A percentile compares a stretch with the other conserved stretches of the same genome.
phyloP scores from a whole-genome alignment of 2,888 invertebrate species.

The Phyto melanocephala region DNA sequence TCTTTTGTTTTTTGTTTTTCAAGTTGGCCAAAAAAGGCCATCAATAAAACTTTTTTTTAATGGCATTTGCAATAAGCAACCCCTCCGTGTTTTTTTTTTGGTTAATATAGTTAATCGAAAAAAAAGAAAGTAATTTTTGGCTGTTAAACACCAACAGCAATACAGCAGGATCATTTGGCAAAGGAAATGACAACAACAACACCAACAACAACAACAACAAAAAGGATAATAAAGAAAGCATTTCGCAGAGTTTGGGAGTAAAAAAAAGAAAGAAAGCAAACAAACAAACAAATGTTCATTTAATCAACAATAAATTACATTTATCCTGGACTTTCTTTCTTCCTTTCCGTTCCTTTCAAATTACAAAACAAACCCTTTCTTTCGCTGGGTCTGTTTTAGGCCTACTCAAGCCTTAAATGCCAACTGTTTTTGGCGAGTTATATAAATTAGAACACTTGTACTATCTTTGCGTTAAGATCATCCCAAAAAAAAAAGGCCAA shows the following conservation, averaged over 20 bases:
- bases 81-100: not conserved
- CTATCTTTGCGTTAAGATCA: conserved; percentile 59
- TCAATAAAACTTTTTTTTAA: conserved; percentile 42
- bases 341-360: not conserved
- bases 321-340: conserved; percentile 55
- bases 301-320: conserved; percentile 65
- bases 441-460: conserved; percentile 62
- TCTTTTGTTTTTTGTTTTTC: conserved; percentile 25
- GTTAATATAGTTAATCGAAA: conserved; percentile 30
- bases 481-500: conserved; percentile 17
- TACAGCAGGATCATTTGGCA: conserved; percentile 46
- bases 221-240: conserved; percentile 66
- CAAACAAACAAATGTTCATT: conserved; percentile 61
- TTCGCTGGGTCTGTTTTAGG: not conserved
- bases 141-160: conserved; percentile 9
- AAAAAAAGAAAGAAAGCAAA: not conserved
- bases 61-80: conserved; percentile 17
- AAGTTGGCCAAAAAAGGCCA: conserved; percentile 46
- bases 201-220: conserved; percentile 13
- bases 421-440: conserved; percentile 42
- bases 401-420: not conserved
- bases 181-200: conserved; percentile 61
- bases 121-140: conserved; percentile 52
- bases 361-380: not conserved
- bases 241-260: conserved; percentile 46